Conservation (phyloP, 2,113 vertebrate species). For the Mus spicilegus region DNA sequence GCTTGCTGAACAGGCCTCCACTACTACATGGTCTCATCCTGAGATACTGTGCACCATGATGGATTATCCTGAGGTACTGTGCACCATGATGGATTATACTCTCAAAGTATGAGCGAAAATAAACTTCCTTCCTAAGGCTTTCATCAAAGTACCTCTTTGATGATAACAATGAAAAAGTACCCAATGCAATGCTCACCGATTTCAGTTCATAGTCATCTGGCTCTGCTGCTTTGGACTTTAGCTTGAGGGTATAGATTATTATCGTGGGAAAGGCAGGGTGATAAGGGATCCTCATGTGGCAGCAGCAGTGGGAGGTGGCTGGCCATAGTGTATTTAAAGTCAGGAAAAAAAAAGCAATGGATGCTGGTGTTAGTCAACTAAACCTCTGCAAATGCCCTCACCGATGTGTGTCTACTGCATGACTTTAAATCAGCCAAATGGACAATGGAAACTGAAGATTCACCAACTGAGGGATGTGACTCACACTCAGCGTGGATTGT, state of each 20-base stretch:
- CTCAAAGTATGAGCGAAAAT: neutral
- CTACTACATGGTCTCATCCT: no score
- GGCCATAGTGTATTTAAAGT: neutral
- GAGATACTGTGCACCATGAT: neutral
- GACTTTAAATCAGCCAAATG: neutral
- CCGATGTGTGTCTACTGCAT: no score
- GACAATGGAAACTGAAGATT: no score
- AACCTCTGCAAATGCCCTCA: neutral
- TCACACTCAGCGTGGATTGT: neutral
- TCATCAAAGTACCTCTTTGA: neutral
- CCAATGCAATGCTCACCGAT: neutral
- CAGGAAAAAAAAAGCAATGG: neutral
- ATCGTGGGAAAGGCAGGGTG: no score
- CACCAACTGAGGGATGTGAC: neutral
- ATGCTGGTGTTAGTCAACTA: neutral
- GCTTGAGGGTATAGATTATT: neutral
- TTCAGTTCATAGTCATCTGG: neutral
- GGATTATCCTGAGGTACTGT: neutral
- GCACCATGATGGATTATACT: neutral
- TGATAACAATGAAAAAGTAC: neutral
- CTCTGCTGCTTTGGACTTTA: neutral
- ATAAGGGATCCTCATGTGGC: no score
- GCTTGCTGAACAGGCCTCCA: neutral
- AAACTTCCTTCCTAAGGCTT: neutral
- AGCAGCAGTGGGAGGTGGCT: neutral